A percentile compares a stretch with the other conserved stretches of the same genome.
Evolutionary conservation across 2,888 invertebrate species (phyloP).

Genomic region (Yponomeuta plumbellus): DNA sequence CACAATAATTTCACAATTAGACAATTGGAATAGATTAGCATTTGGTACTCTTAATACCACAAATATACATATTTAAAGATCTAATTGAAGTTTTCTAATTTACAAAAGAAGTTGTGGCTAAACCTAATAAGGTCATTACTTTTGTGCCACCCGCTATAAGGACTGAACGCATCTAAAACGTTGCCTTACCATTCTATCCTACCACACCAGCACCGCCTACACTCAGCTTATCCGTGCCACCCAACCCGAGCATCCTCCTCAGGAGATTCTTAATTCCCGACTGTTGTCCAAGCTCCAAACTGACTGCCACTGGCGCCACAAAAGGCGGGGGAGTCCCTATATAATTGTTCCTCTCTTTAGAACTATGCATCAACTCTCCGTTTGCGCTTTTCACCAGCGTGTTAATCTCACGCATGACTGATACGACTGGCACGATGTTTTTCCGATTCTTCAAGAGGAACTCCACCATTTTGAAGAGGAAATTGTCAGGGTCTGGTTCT

Average conservation of each 20-base stretch:
- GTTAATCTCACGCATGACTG: constrained; percentile 52
- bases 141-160: too few relatives aligned
- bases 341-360: constrained; percentile 50
- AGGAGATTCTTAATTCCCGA: constrained; percentile 39
- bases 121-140: too few relatives aligned
- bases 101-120: too few relatives aligned
- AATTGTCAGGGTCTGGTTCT: constrained; percentile 36
- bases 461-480: constrained; percentile 43
- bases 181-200: constrained; percentile 27
- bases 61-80: too few relatives aligned
- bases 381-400: constrained; percentile 50
- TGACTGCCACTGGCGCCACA: constrained; percentile 36
- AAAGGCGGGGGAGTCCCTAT: constrained; percentile 40
- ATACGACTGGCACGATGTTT: constrained; percentile 45
- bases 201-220: constrained; percentile 27
- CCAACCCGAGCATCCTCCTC: constrained; percentile 45
- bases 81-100: too few relatives aligned
- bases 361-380: constrained; percentile 46
- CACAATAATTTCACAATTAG: too few relatives aligned
- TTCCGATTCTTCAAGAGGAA: constrained; percentile 45
- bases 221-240: constrained; percentile 41
- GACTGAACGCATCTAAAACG: too few relatives aligned
- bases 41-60: too few relatives aligned
- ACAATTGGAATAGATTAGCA: too few relatives aligned
- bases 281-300: constrained; percentile 45